Percentiles rank a stretch among this genome's conserved stretches.
These are phyloP conservation scores for Euwallacea similis DNA, from an alignment of 1,140 invertebrate species.

Conservation along the genomic window DNA sequence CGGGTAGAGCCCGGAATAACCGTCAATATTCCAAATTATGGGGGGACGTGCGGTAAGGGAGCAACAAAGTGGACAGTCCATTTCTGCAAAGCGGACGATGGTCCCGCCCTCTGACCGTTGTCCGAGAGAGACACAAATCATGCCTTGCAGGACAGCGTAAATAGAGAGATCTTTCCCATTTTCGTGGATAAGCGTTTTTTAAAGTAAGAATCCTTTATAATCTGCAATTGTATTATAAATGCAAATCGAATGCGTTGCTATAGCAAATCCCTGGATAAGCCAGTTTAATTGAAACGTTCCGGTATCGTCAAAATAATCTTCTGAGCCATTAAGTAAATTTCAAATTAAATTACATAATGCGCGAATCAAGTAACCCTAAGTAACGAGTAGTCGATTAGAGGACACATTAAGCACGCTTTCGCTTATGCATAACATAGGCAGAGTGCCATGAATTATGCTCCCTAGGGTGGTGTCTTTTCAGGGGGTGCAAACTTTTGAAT, in stretches of 20 bases:
- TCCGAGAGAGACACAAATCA: constrained; percentile 34
- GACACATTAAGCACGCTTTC: constrained; percentile 10
- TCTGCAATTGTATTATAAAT: too few species aligned
- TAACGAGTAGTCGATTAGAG: constrained; percentile 24
- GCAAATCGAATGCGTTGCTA: too few species aligned
- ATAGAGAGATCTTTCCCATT: background rate
- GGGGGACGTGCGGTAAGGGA: constrained; percentile 10
- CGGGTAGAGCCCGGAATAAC: constrained; percentile 37
- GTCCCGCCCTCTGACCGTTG: constrained; percentile 33
- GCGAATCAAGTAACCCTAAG: constrained; percentile 26
- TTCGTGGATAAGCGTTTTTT: too few species aligned
- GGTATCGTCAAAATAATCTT: constrained; percentile 22
- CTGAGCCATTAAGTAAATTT: constrained; percentile 30
- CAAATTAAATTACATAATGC: constrained; percentile 32
- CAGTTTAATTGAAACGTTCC: constrained; percentile 2
- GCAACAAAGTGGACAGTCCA: constrained; percentile 47
- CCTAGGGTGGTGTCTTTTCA: background rate
- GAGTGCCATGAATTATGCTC: constrained; percentile 1
- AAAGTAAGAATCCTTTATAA: too few species aligned
- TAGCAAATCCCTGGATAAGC: too few species aligned
- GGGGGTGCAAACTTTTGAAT: background rate
- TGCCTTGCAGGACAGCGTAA: constrained; percentile 9
- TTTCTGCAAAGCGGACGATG: constrained; percentile 41
- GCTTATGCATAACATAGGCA: constrained; percentile 8
- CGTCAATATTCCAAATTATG: constrained; percentile 47